A percentile compares a stretch with the other conserved stretches of the same genome.
Conservation (phyloP, 2,888 invertebrate genomes). For the Eucera pruinosa region DNA sequence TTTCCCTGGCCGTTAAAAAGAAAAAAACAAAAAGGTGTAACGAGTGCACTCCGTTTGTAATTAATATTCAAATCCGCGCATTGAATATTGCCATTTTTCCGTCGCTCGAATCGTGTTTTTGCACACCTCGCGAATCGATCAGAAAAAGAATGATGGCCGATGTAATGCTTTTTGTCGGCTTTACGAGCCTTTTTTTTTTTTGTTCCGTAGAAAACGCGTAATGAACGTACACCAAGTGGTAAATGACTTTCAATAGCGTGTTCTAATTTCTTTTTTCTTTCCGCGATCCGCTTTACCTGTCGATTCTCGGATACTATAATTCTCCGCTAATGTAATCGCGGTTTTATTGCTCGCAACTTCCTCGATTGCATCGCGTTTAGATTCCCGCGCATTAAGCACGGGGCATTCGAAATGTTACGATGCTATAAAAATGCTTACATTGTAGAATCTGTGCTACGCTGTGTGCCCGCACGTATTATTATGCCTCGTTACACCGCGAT, state of each 20-base stretch:
- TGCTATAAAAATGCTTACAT: neutral
- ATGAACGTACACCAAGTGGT: neutral
- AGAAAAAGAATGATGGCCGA: no score
- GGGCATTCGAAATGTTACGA: slow-evolving; percentile 15
- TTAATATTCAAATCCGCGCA: no score
- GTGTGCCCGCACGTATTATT: slow-evolving; percentile 8
- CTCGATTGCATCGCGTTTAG: slow-evolving; percentile 11
- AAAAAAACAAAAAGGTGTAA: no score
- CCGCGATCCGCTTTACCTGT: neutral
- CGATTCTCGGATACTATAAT: slow-evolving; percentile 4
- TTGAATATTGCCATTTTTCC: no score
- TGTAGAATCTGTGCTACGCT: slow-evolving; percentile 14
- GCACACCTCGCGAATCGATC: no score
- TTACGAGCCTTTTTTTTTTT: neutral
- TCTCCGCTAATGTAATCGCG: slow-evolving; percentile 12
- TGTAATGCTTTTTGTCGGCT: neutral
- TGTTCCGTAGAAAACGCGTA: neutral
- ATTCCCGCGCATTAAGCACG: slow-evolving; percentile 6
- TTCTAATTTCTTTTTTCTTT: neutral
- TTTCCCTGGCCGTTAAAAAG: no score
- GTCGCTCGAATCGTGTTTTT: no score
- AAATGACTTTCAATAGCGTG: neutral
- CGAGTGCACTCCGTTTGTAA: no score
- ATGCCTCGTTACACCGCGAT: neutral
- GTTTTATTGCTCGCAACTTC: slow-evolving; percentile 10